phyloP scores from a whole-genome alignment of 2,797 vertebrate species.

The Crenichthys baileyi region DNA sequence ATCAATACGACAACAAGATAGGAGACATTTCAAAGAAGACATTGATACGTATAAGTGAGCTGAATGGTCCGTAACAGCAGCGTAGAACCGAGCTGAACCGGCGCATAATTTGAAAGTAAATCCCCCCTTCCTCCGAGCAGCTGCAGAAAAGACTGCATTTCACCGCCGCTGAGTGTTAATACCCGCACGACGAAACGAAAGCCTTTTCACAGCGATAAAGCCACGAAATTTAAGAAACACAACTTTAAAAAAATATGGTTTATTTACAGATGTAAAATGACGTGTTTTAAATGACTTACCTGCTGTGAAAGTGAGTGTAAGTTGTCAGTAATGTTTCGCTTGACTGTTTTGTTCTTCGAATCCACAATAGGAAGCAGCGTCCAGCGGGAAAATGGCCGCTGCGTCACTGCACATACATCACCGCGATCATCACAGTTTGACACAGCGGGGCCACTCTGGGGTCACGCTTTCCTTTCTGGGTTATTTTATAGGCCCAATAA shows the following conservation, averaged over 20 bases:
- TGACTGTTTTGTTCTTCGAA: slow-evolving; percentile 78
- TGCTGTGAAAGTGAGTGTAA: slow-evolving; percentile 56
- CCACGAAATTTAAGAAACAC: neutral
- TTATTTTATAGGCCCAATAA: neutral
- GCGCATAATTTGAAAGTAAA: slow-evolving; percentile 74
- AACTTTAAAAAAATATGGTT: slow-evolving; percentile 43
- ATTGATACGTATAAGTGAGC: slow-evolving; percentile 26
- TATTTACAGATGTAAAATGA: neutral
- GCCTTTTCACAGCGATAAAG: slow-evolving; percentile 11
- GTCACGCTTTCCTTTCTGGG: accelerated
- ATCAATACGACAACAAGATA: slow-evolving; percentile 28
- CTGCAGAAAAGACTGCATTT: slow-evolving; percentile 64
- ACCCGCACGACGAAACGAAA: slow-evolving; percentile 31
- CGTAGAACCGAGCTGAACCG: slow-evolving; percentile 74
- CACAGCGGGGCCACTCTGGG: accelerated
- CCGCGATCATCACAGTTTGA: slow-evolving; percentile 8
- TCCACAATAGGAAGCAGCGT: slow-evolving; percentile 80
- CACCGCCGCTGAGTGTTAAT: slow-evolving; percentile 61
- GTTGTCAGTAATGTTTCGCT: slow-evolving; percentile 70
- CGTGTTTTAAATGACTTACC: slow-evolving; percentile 63
- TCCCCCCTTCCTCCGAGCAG: slow-evolving; percentile 44
- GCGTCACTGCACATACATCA: slow-evolving; percentile 72
- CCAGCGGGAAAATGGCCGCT: slow-evolving; percentile 84
- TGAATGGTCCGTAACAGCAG: slow-evolving; percentile 38
- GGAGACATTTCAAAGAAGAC: slow-evolving; percentile 65